These are phyloP conservation scores for Aythya fuligula DNA, from an alignment of 2,797 vertebrate genomes.

Conservation along the genomic window DNA sequence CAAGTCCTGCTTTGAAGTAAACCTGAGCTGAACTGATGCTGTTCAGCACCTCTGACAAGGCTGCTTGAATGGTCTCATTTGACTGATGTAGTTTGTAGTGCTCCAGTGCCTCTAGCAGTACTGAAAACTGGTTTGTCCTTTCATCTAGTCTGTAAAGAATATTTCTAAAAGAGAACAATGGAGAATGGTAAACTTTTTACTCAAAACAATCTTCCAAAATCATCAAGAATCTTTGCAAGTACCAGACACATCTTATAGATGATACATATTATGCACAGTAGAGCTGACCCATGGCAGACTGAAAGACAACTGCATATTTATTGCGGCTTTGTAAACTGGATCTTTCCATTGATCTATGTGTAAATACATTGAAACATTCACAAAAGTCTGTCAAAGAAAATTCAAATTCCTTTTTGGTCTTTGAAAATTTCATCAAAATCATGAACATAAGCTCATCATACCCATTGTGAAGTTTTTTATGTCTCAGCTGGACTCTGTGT, in stretches of 20 bases:
- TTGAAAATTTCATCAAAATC: constrained; percentile 14
- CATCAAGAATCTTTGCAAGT: constrained; percentile 11
- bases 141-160: constrained; percentile 89
- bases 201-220: constrained; percentile 32
- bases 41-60: constrained; percentile 85
- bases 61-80: constrained; percentile 79
- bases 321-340: neutral
- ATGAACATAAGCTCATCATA: neutral
- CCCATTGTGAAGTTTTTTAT: neutral
- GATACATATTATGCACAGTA: neutral
- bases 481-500: neutral
- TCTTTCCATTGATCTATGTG: neutral
- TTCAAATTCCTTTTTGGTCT: neutral
- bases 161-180: constrained; percentile 83
- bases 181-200: constrained; percentile 31
- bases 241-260: constrained; percentile 10
- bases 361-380: neutral
- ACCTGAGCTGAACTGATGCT: constrained; percentile 89
- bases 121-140: constrained; percentile 84
- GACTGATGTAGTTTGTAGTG: constrained; percentile 70
- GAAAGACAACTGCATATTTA: constrained; percentile 32
- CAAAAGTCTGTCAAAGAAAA: constrained; percentile 11
- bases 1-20: constrained; percentile 88
- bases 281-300: constrained; percentile 14
- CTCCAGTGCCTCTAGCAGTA: constrained; percentile 84